A percentile compares a stretch with the other conserved stretches of the same genome.
Evolutionary conservation across 1,140 invertebrate species (phyloP).

Genomic region (Cydia amplana): DNA sequence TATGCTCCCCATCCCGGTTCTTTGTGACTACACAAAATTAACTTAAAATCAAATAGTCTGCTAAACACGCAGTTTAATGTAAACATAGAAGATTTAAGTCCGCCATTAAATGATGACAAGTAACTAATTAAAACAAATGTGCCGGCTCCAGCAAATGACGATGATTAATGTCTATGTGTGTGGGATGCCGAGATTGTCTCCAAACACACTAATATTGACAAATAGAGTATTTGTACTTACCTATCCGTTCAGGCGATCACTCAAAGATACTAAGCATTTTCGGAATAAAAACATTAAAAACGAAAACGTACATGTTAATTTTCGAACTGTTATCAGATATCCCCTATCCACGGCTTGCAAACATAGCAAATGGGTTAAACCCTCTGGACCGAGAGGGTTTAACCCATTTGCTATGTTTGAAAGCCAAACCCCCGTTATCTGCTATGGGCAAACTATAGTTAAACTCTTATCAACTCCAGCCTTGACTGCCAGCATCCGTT

Average conservation of each 20-base stretch:
- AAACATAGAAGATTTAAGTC: constrained; percentile 4
- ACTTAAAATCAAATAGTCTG: background rate
- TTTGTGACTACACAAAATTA: background rate
- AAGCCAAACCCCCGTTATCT: constrained; percentile 40
- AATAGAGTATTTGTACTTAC: background rate
- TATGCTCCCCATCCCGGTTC: background rate
- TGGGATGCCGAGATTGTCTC: constrained; percentile 5
- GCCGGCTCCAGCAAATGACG: background rate
- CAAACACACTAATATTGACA: background rate
- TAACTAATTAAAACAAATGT: constrained; percentile 20
- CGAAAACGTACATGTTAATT: background rate
- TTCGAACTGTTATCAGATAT: constrained; percentile 20
- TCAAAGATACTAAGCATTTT: background rate
- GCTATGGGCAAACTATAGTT: constrained; percentile 42
- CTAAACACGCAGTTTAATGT: background rate
- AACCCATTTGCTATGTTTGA: constrained; percentile 46
- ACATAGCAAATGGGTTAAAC: too few relatives aligned
- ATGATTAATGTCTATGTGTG: background rate
- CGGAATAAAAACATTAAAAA: background rate
- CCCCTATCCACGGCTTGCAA: constrained; percentile 35
- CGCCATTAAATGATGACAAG: constrained; percentile 16
- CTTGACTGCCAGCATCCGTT: constrained; percentile 56
- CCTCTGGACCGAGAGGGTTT: constrained; percentile 45
- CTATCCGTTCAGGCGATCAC: background rate
- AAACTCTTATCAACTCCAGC: constrained; percentile 48